Evolutionary conservation across 1,140 invertebrate genomes (phyloP).

Genomic region (Brachionus manjavacas): DNA sequence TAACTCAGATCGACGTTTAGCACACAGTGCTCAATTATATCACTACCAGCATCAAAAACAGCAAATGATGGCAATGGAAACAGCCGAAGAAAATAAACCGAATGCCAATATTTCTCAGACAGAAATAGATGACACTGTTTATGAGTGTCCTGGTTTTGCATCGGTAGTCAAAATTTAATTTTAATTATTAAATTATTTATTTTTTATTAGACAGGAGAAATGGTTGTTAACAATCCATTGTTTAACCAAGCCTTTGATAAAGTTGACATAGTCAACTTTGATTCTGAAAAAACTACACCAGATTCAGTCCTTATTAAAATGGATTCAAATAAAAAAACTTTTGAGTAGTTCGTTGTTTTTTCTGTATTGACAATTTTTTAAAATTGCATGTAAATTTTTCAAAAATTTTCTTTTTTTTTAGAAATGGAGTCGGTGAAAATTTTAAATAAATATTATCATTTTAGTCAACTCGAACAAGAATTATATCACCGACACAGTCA

Average conservation of each 20-base stretch:
- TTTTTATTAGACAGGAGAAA: conserved; percentile 77
- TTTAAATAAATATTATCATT: not conserved
- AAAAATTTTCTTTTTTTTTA: not conserved
- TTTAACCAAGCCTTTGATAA: conserved; percentile 70
- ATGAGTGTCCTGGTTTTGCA: conserved; percentile 92
- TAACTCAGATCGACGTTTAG: conserved; percentile 72
- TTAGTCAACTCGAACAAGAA: not conserved
- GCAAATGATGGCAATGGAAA: conserved; percentile 72
- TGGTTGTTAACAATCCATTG: conserved; percentile 95
- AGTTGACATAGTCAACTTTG: not conserved
- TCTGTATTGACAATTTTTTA: not conserved
- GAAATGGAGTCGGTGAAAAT: not conserved
- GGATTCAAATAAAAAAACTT: not conserved
- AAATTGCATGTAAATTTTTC: not conserved
- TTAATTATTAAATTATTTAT: not conserved
- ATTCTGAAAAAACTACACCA: not conserved
- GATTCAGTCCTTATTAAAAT: not conserved
- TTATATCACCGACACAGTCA: not conserved
- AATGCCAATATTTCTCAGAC: conserved; percentile 87
- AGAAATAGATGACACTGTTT: conserved; percentile 93
- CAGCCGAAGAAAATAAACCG: conserved; percentile 49
- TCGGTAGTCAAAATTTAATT: conserved; percentile 62
- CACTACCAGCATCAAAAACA: conserved; percentile 98
- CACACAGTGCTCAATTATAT: conserved; percentile 95
- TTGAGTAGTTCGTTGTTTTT: not conserved